phyloP scores from a whole-genome alignment of 2,113 vertebrate species.

The Mola mola region DNA sequence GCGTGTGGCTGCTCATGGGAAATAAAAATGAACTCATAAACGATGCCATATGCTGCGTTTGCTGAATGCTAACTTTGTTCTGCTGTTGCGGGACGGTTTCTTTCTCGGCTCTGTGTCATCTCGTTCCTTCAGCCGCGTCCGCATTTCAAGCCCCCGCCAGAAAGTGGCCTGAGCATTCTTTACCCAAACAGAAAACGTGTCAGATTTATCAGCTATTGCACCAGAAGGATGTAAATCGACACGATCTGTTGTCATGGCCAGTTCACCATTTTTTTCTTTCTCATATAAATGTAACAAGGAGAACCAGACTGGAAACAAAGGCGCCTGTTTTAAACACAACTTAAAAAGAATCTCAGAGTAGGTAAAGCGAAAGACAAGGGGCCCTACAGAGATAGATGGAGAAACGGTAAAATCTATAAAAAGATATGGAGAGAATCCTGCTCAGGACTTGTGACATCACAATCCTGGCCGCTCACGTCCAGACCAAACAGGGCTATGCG shows the following conservation, averaged over 20 bases:
- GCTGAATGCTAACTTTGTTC: conserved; percentile 5
- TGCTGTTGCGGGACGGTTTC: conserved; percentile 3
- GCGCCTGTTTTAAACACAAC: not conserved
- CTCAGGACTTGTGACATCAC: conserved; percentile 75
- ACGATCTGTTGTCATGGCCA: too few relatives aligned
- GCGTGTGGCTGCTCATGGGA: not conserved
- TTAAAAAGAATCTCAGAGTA: not conserved
- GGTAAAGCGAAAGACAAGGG: conserved; percentile 1
- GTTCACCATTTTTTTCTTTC: too few relatives aligned
- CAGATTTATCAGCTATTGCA: conserved; percentile 1
- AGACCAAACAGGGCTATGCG: conserved; percentile 79
- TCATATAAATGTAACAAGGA: too few relatives aligned
- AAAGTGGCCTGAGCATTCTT: not conserved
- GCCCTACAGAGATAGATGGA: conserved; percentile 28
- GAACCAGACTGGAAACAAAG: not conserved
- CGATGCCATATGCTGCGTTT: not conserved
- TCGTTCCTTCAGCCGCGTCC: not conserved
- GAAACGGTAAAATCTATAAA: conserved; percentile 30
- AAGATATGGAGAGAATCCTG: conserved; percentile 49
- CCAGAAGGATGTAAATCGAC: not conserved
- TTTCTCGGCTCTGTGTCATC: not conserved
- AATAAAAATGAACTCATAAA: not conserved
- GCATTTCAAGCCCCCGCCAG: not conserved
- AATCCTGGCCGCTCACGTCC: conserved; percentile 60
- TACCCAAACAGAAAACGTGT: not conserved